Base-by-base conservation (phyloP, 2,888 invertebrate genomes). In the Petrophora chlorosata region DNA sequence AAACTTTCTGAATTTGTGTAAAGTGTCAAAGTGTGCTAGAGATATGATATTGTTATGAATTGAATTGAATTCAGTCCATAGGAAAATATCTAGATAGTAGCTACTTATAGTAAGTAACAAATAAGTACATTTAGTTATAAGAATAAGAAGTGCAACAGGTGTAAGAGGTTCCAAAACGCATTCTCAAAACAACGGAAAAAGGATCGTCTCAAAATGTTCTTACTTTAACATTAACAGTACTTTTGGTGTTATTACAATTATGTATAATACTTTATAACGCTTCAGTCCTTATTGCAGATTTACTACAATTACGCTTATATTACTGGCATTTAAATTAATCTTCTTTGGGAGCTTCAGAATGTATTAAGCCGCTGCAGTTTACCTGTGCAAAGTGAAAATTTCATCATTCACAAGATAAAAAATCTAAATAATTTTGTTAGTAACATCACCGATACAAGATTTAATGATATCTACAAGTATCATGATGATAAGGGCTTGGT, bases 31-130 rank as follows among this genome's bases (percentile, higher is more conserved):
- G 9, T 5, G 13, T 39, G 35, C 35, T 53, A 10, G 8, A 58
- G 75, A 77, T 79, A 79, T 76, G 76, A 62, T 67, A 50, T 48
- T 56, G 61, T 78, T 67, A 69, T 74, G 73, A 76, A 76, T 73
- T 63, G 73, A 53, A 59, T 73, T 70, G 55, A 64, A 63, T 65
- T 78, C 74, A 79, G 77, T 79, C 76, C 67, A 70, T 63, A 56
- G 42, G 51, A 53, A 56, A 53, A 54, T 53, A 49, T 44, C 13
- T 32, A 42, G 23, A 47, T 3, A n/a, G n/a, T n/a, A n/a, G n/a
- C 13, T 30, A 15, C 9, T 19, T 16, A 16, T 22, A 13, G 2
- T 13, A 16, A 15, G 15, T 35, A 35, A 25, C 14, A 35, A 35
- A 28, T 38, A 29, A 30, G 22, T 23, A 40, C 19, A 35, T 12